phyloP scores from a whole-genome alignment of 2,888 invertebrate genomes.

The Callinectes sapidus region DNA sequence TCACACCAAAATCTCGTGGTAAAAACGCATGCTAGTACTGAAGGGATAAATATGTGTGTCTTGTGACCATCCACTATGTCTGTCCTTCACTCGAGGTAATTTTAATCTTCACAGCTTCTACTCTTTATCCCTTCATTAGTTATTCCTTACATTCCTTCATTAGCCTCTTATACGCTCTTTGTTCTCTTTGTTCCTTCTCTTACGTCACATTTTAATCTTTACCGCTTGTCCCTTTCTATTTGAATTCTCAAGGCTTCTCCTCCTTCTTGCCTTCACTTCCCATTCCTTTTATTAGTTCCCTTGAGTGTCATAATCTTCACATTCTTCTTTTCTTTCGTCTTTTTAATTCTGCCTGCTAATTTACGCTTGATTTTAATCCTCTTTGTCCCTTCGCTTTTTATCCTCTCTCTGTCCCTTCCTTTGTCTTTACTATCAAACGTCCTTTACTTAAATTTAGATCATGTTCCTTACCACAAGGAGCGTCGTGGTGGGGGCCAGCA shows the following conservation, averaged over 20 bases:
- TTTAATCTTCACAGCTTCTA: not conserved
- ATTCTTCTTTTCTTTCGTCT: not conserved
- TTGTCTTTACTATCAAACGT: not conserved
- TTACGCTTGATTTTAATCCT: not conserved
- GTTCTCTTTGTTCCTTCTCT: no score
- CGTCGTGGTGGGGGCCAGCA: no score
- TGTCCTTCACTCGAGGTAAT: not conserved
- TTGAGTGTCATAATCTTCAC: not conserved
- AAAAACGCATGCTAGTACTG: no score
- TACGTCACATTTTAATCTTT: no score
- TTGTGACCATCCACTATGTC: not conserved
- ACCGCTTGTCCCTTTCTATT: no score
- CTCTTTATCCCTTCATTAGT: not conserved
- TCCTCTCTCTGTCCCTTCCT: not conserved
- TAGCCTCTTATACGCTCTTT: no score
- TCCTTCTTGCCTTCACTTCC: not conserved
- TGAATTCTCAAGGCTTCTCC: not conserved
- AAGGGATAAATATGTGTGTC: not conserved
- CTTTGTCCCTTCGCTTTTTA: not conserved
- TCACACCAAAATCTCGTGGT: no score
- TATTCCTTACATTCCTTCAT: not conserved
- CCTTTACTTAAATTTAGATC: no score
- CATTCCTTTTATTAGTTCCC: not conserved
- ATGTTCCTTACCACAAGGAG: no score
- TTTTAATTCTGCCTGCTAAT: not conserved